Evolutionary conservation across 2,888 invertebrate species (phyloP).

Genomic region (Ectobius pallidus): DNA sequence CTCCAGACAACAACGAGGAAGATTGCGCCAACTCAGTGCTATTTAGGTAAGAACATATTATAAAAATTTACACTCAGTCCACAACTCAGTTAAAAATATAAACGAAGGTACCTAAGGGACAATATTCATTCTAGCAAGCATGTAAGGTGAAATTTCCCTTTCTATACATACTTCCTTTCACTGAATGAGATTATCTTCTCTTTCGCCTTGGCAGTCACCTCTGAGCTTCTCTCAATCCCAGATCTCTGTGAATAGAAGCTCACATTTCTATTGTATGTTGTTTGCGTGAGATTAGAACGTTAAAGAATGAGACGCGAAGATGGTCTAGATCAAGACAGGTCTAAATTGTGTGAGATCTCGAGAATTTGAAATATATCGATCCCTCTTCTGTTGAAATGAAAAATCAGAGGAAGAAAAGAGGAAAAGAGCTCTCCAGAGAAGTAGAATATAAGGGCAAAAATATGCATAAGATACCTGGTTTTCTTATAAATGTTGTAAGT

Average conservation of each 20-base stretch:
- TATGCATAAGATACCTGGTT: neutral
- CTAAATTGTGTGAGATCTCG: neutral
- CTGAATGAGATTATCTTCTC: neutral
- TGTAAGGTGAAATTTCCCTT: too few relatives aligned
- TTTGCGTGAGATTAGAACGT: conserved; percentile 5
- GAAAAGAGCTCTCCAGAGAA: neutral
- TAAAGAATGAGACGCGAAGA: conserved; percentile 10
- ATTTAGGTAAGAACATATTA: too few relatives aligned
- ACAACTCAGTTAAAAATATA: too few relatives aligned
- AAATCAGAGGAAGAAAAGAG: neutral
- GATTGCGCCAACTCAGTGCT: too few relatives aligned
- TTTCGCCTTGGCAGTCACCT: neutral
- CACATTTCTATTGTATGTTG: conserved; percentile 13
- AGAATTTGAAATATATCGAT: conserved; percentile 6
- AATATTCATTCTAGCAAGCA: too few relatives aligned
- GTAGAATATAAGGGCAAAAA: neutral
- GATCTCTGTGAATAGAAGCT: conserved; percentile 8
- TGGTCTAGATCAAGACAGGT: neutral
- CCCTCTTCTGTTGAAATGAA: neutral
- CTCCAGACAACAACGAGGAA: too few relatives aligned
- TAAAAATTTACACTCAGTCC: too few relatives aligned
- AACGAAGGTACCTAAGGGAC: too few relatives aligned
- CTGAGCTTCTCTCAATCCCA: neutral
- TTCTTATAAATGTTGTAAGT: neutral
- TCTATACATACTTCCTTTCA: neutral